Percentiles rank a stretch among this genome's conserved stretches.
Evolutionary conservation across 2,113 vertebrate species (phyloP).

Genomic region (Chrysemys picta): DNA sequence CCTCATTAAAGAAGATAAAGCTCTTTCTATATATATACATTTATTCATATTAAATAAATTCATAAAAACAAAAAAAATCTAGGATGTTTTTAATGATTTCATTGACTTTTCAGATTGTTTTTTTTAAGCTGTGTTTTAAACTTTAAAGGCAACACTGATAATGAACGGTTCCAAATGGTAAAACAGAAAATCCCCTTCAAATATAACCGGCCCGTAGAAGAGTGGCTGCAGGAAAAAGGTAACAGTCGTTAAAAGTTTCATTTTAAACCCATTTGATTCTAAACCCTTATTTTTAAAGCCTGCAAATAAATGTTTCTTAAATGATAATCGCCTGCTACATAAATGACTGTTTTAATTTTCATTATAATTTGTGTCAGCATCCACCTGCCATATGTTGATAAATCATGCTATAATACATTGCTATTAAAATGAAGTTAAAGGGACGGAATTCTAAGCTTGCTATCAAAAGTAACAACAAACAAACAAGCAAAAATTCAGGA

Average conservation of each 20-base stretch:
- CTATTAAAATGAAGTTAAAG: constrained; percentile 94
- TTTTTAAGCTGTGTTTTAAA: constrained; percentile 99
- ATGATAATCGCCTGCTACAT: constrained; percentile 86
- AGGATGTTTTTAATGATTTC: constrained; percentile 82
- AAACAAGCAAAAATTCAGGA: constrained; percentile 73
- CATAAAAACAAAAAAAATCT: constrained; percentile 75
- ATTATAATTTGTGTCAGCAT: constrained; percentile 86
- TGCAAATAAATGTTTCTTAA: constrained; percentile 88
- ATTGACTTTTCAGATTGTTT: constrained; percentile 90
- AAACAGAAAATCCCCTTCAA: constrained; percentile 99
- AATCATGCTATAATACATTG: constrained; percentile 88
- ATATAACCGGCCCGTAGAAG: constrained; percentile 99
- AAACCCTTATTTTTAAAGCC: constrained; percentile 86
- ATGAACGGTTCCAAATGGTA: constrained; percentile 99
- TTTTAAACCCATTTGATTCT: constrained; percentile 87
- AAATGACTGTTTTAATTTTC: constrained; percentile 87
- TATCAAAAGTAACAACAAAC: constrained; percentile 64
- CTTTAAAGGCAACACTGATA: constrained; percentile 99
- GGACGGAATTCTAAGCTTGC: constrained; percentile 83
- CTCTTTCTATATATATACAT: constrained; percentile 32
- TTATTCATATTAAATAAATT: constrained; percentile 77
- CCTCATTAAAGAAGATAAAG: constrained; percentile 63
- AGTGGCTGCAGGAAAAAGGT: constrained; percentile 99
- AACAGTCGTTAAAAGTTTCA: constrained; percentile 90
- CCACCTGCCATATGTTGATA: constrained; percentile 90